Percentiles rank a stretch among this genome's conserved stretches.
phyloP scores from a whole-genome alignment of 2,888 invertebrate genomes.

The Callyntrura guangdongensis region DNA sequence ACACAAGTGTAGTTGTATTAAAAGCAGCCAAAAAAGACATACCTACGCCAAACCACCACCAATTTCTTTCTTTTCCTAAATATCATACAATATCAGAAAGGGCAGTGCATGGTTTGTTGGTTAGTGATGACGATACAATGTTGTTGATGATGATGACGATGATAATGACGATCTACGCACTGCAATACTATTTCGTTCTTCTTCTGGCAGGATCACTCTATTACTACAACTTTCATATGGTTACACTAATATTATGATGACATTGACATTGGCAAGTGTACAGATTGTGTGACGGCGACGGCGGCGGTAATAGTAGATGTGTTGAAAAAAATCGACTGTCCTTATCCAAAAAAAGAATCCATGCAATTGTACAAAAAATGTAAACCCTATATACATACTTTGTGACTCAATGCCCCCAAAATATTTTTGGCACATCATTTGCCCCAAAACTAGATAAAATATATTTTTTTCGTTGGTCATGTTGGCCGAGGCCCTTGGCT shows the following conservation, averaged over 20 bases:
- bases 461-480: slow-evolving; percentile 63
- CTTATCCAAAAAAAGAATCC: slow-evolving; percentile 65
- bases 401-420: slow-evolving; percentile 71
- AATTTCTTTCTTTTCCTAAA: slow-evolving; percentile 1
- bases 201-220: slow-evolving; percentile 19
- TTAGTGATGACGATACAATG: slow-evolving; percentile 30
- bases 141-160: slow-evolving; percentile 35
- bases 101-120: slow-evolving; percentile 39
- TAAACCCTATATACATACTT: slow-evolving; percentile 45
- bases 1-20: slow-evolving; percentile 34
- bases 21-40: slow-evolving; percentile 45
- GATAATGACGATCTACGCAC: slow-evolving; percentile 27
- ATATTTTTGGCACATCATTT: slow-evolving; percentile 76
- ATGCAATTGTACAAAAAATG: slow-evolving; percentile 70
- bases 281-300: slow-evolving; percentile 61
- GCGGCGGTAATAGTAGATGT: slow-evolving; percentile 45
- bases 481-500: slow-evolving; percentile 61
- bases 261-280: slow-evolving; percentile 79
- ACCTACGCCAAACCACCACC: not conserved
- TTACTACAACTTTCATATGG: slow-evolving; percentile 28
- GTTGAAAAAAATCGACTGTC: slow-evolving; percentile 72
- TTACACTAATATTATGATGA: slow-evolving; percentile 72
- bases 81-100: slow-evolving; percentile 39
- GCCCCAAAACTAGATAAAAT: slow-evolving; percentile 59
- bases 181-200: slow-evolving; percentile 14